Conservation (phyloP, 1,140 invertebrate genomes). For the Diprion similis region DNA sequence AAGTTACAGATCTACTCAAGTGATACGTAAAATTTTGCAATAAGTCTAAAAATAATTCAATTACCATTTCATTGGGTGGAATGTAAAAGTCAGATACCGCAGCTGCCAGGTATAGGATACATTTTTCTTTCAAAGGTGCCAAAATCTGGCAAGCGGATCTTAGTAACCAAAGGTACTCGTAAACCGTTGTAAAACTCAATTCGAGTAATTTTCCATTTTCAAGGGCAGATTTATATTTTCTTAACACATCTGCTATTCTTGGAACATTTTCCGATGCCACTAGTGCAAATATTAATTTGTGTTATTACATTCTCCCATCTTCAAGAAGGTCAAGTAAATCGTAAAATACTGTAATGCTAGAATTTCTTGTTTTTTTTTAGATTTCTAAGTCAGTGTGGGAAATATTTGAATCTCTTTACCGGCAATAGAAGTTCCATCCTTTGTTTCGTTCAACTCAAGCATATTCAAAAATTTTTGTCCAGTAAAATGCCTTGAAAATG, state of each 20-base stretch:
- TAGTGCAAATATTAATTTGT: slow-evolving; percentile 41
- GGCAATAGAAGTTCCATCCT: slow-evolving; percentile 68
- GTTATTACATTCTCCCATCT: slow-evolving; percentile 6
- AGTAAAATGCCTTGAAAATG: slow-evolving; percentile 86
- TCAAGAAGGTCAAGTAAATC: slow-evolving; percentile 8
- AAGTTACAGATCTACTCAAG: no score
- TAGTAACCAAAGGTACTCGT: slow-evolving; percentile 94
- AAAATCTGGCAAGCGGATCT: slow-evolving; percentile 81
- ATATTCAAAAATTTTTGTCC: slow-evolving; percentile 83
- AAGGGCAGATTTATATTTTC: slow-evolving; percentile 75
- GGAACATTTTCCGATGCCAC: slow-evolving; percentile 76
- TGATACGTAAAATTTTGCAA: no score
- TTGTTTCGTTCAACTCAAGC: slow-evolving; percentile 70
- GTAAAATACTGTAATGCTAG: no score
- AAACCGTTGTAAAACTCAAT: slow-evolving; percentile 83
- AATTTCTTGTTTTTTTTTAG: slow-evolving; percentile 15
- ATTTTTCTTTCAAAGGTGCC: slow-evolving; percentile 69
- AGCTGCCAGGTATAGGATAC: slow-evolving; percentile 92
- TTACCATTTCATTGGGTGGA: slow-evolving; percentile 89
- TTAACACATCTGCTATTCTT: slow-evolving; percentile 71
- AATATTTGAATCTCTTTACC: slow-evolving; percentile 41
- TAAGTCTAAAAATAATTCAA: slow-evolving; percentile 28
- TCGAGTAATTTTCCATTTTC: slow-evolving; percentile 73
- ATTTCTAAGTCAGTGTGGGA: slow-evolving; percentile 12
- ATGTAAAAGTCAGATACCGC: slow-evolving; percentile 99